Evolutionary conservation across 1,140 invertebrate genomes (phyloP), one percentile per base, ranked within the genome.

Genomic region (Drosophila aff.): DNA sequence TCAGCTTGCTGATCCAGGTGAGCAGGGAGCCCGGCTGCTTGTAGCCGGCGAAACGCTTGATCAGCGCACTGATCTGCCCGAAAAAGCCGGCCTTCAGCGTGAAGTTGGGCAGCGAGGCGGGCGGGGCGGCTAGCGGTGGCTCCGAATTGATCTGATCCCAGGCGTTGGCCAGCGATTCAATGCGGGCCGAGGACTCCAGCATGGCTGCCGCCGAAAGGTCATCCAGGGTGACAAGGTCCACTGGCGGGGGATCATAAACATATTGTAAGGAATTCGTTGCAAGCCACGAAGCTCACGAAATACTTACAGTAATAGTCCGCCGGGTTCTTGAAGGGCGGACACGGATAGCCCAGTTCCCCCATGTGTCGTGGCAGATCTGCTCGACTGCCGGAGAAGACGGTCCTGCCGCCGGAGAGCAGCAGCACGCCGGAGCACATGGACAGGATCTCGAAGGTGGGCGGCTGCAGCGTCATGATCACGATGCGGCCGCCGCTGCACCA

Each of bases 281-380:
- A 8, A 41, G 13, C 1, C 10, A 8, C 23, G 13, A 8, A 23
- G 23, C 18, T 5, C 18, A n/a, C 3, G 1, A n/a, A 40, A 4
- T 44, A 95, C 96, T 96, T 93, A 98, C 98, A 94, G 92, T 99
- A 99, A 92, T 99, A 99, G 94, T 99, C 98, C 2, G 97, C 98
- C 50, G 98, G 98, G 93, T 99, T 99, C 93, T 99, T 99, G 91
- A 97, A 99, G 0, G 97, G 96, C 15, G 98, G 98, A 93, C 98
- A 99, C 1, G 98, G 98, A 94, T 98, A 99, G 77, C 98, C 97
- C 23, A 98, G 96, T 49, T 97, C 96, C 3, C 97, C 96, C 93
- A 99, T 99, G 94, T 99, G 99, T 74, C 97, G 96, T 81, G 98
- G 95, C 96, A 99, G 96, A 91, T 98, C 97, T 76, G 96, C 94